A percentile compares a stretch with the other conserved stretches of the same genome.
phyloP scores from a whole-genome alignment of 2,888 invertebrate species.

The Anticlea derivata region DNA sequence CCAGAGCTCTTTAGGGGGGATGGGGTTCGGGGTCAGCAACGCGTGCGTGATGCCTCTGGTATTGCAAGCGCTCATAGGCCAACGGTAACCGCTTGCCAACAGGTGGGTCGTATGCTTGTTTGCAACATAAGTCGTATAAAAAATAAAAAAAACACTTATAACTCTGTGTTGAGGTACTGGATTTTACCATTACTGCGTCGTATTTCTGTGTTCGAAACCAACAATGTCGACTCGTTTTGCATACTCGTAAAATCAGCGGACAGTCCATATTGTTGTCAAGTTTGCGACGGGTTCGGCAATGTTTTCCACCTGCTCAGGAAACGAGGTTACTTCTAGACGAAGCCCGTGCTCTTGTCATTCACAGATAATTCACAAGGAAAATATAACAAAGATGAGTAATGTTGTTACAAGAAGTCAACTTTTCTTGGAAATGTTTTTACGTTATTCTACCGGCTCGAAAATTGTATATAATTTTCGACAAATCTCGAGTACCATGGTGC shows the following conservation, averaged over 20 bases:
- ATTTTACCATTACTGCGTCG: background rate
- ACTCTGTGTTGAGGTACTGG: background rate
- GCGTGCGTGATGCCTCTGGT: too few relatives aligned
- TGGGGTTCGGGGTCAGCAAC: too few relatives aligned
- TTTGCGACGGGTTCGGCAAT: slow-evolving; percentile 17
- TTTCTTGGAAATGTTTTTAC: too few relatives aligned
- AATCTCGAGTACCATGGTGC: too few relatives aligned
- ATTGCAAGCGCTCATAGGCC: too few relatives aligned
- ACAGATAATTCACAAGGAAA: slow-evolving; percentile 5
- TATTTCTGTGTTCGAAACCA: slow-evolving; percentile 18
- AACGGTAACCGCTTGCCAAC: too few relatives aligned
- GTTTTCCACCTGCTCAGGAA: slow-evolving; percentile 5
- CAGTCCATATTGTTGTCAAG: slow-evolving; percentile 22
- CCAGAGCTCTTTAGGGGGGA: too few relatives aligned
- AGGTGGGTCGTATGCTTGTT: too few relatives aligned
- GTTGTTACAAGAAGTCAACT: background rate
- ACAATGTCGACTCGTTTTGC: slow-evolving; percentile 32
- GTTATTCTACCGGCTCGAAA: too few relatives aligned
- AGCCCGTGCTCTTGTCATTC: background rate
- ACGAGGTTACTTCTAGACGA: background rate
- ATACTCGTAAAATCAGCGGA: slow-evolving; percentile 30
- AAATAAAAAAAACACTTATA: too few relatives aligned
- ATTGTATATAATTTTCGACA: too few relatives aligned
- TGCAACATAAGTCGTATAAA: too few relatives aligned
- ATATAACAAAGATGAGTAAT: slow-evolving; percentile 1